phyloP scores from a whole-genome alignment of 2,113 vertebrate genomes.

The Oryctolagus cuniculus region mOryCun1.1 NC_091438.1:99024501-99025000 shows the following conservation, averaged over 20 bases:
- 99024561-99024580: background rate
- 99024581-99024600: rapidly evolving
- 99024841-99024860: slow-evolving; percentile 73
- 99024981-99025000: background rate
- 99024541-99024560: background rate
- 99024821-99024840: background rate
- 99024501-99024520: background rate
- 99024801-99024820: slow-evolving; percentile 56
- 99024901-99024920: slow-evolving; percentile 82
- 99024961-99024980: slow-evolving; percentile 29
- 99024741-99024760: slow-evolving; percentile 46
- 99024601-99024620: background rate
- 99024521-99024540: slow-evolving; percentile 1
- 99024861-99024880: slow-evolving; percentile 79
- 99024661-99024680: background rate
- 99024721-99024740: slow-evolving; percentile 51
- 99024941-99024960: slow-evolving; percentile 75
- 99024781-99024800: slow-evolving; percentile 30
- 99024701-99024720: slow-evolving; percentile 25
- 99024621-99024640: background rate
- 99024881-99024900: slow-evolving; percentile 83
- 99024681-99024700: slow-evolving; percentile 27
- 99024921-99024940: slow-evolving; percentile 74
- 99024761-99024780: slow-evolving; percentile 37
- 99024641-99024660: background rate